Base-by-base conservation (phyloP, 2,113 vertebrate genomes). In the Lepisosteus oculatus region DNA sequence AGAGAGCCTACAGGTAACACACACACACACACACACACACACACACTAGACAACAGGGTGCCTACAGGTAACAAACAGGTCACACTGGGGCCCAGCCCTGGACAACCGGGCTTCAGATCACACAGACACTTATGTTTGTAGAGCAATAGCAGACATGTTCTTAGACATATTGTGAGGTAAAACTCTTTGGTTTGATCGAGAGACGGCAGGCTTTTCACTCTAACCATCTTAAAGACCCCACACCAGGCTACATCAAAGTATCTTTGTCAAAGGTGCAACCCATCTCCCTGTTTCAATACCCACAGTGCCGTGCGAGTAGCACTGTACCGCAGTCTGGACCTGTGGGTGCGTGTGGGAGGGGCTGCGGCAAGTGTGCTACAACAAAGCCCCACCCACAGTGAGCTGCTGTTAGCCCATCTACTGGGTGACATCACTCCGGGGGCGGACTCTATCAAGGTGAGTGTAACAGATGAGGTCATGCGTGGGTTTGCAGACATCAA, bases 1-100 rank as follows among this genome's bases (percentile, higher is more conserved):
- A 96, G 77, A 90, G 90, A 76, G 91, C 94, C 3, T 95, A 93
- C 89, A 95, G 95, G 95, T 97, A 76, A 65, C n/a, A 59, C 3
- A 8, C 0, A 43, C 51, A 65, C 43, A 6, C 55, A n/a, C 11
- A 47, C 6, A 15, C 14, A 65, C 15, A n/a, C 13, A 62, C 43
- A 9, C 55, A 8, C 15, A 3, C 9, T 17, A 17, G 15, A 17
- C 15, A 17, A 17, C 15, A 17, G 15, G 15, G 15, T 17, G 15
- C 15, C 15, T 17, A 17, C 15, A 17, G 15, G 15, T 17, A 17
- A 17, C 15, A 17, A 17, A 17, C 15, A 17, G 15, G 15, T 17
- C 29, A 29, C 29, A 29, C 29, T 2, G 29, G 29, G 29, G 29
- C 29, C 29, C 29, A 29, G 29, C 29, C 29, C 29, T 29, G 29